Evolutionary conservation across 2,888 invertebrate species (phyloP).

Genomic region (Polydesmus complanatus): DNA sequence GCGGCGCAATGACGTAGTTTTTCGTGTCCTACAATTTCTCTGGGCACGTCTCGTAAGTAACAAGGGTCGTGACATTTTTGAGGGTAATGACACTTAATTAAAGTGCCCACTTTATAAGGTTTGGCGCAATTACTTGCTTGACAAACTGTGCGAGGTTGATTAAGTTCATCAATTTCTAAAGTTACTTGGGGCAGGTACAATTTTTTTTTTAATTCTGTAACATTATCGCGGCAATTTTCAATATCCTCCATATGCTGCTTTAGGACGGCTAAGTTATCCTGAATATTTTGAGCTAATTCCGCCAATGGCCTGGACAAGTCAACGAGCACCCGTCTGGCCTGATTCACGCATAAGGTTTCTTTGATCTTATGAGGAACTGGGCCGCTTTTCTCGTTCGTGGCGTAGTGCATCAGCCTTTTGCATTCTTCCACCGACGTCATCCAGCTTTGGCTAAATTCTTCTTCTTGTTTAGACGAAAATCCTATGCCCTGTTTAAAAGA

Average conservation of each 20-base stretch:
- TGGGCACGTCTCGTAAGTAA: too few relatives aligned
- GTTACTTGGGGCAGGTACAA: conserved; percentile 1
- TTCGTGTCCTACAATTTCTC: too few relatives aligned
- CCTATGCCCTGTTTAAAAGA: conserved; percentile 16
- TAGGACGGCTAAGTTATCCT: conserved; percentile 1
- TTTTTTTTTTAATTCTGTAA: background rate
- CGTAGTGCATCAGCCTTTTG: conserved; percentile 15
- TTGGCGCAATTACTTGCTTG: background rate
- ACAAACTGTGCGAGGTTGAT: conserved; percentile 7
- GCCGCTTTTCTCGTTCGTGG: too few relatives aligned
- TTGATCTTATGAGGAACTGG: background rate
- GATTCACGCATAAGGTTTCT: conserved; percentile 3
- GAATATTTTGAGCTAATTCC: conserved; percentile 8
- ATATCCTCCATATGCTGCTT: background rate
- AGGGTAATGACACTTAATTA: too few relatives aligned
- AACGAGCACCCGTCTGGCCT: conserved; percentile 3
- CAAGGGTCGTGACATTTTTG: too few relatives aligned
- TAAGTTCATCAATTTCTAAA: background rate
- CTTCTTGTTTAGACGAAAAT: background rate
- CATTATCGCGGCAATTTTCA: background rate
- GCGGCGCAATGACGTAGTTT: too few relatives aligned
- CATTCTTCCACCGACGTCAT: conserved; percentile 15
- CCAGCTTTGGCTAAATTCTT: conserved; percentile 18
- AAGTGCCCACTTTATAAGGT: too few relatives aligned
- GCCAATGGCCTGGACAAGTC: conserved; percentile 6